Conservation (phyloP, 2,888 invertebrate species). For the Byasa hedistus region DNA sequence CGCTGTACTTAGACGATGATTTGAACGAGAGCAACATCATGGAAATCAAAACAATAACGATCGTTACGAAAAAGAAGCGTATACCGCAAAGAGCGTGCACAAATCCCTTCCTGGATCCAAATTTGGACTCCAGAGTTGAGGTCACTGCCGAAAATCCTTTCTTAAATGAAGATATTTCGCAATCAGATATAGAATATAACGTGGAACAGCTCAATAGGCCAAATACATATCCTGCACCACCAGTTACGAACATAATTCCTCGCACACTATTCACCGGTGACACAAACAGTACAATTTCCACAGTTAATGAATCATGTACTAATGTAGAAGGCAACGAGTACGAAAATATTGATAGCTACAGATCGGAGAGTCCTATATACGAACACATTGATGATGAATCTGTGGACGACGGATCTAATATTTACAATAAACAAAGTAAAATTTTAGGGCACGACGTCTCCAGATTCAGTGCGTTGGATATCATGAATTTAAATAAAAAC, state of each 20-base stretch:
- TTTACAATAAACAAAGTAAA: constrained; percentile 71
- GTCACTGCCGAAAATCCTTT: constrained; percentile 57
- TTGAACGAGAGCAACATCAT: constrained; percentile 77
- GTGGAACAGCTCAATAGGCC: constrained; percentile 47
- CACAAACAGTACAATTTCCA: constrained; percentile 70
- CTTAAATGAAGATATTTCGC: constrained; percentile 41
- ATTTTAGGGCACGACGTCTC: constrained; percentile 73
- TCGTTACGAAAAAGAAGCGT: constrained; percentile 68
- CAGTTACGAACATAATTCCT: constrained; percentile 51
- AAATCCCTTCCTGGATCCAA: constrained; percentile 70
- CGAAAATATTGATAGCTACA: constrained; percentile 64
- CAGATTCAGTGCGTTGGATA: constrained; percentile 66
- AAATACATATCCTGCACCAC: constrained; percentile 33
- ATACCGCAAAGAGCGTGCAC: constrained; percentile 55
- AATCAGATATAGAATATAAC: constrained; percentile 58
- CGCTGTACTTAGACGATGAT: constrained; percentile 71
- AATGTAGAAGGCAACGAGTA: constrained; percentile 56
- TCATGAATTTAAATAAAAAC: constrained; percentile 67
- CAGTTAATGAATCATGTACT: constrained; percentile 59
- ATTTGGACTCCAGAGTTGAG: constrained; percentile 43
- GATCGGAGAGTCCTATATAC: constrained; percentile 66
- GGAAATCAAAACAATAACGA: constrained; percentile 77
- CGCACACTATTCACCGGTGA: constrained; percentile 63
- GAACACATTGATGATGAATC: constrained; percentile 59
- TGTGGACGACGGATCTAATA: constrained; percentile 38